Percentiles rank a stretch among this genome's conserved stretches.
Evolutionary conservation across 1,140 invertebrate species (phyloP).

Genomic region (Brachionus asplanchnoidis): DNA sequence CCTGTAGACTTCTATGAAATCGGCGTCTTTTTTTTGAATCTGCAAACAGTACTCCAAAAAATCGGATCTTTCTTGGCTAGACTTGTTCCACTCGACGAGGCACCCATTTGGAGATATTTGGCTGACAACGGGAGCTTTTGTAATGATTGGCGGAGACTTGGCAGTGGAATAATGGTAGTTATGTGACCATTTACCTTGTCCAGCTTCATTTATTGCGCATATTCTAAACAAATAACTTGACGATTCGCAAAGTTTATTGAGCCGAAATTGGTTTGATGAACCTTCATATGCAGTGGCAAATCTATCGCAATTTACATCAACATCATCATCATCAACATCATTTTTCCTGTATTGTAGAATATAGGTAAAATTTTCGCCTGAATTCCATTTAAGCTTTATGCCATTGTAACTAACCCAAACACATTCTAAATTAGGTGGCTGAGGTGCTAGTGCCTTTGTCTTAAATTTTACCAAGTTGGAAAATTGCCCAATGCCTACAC

Average conservation of each 20-base stretch:
- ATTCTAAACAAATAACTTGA: conserved; percentile 75
- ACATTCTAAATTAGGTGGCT: conserved; percentile 69
- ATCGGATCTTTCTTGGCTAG: background rate
- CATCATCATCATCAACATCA: background rate
- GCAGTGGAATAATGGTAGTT: conserved; percentile 66
- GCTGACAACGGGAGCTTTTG: conserved; percentile 62
- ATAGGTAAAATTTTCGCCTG: background rate
- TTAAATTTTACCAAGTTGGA: conserved; percentile 66
- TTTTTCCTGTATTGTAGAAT: conserved; percentile 13
- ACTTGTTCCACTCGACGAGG: background rate
- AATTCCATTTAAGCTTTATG: conserved; percentile 73
- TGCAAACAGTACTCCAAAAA: conserved; percentile 6
- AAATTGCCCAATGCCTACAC: conserved; percentile 72
- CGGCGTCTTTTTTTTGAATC: conserved; percentile 40
- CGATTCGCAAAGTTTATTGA: conserved; percentile 72
- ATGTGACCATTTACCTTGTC: conserved; percentile 70
- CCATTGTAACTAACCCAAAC: conserved; percentile 69
- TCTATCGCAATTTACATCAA: background rate
- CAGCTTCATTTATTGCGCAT: conserved; percentile 73
- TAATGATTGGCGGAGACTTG: conserved; percentile 69
- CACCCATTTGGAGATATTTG: background rate
- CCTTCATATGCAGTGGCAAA: conserved; percentile 66
- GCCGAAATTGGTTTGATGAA: conserved; percentile 68
- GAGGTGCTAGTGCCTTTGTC: conserved; percentile 71
- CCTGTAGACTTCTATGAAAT: conserved; percentile 60